Conservation (phyloP, 2,888 invertebrate species). For the Lathronympha strigana region DNA sequence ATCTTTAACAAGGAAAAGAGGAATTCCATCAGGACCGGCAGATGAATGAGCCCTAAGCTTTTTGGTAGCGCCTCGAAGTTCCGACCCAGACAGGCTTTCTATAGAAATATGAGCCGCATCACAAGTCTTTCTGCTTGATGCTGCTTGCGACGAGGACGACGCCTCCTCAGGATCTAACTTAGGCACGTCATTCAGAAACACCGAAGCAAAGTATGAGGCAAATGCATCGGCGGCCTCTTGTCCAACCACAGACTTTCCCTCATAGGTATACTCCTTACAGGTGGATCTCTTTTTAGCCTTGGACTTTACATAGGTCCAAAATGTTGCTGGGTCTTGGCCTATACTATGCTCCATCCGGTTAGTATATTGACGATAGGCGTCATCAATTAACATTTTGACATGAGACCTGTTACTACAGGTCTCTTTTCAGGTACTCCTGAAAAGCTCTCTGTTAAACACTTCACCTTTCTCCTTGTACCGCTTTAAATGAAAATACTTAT, state of each 20-base stretch:
- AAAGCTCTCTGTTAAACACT: constrained; percentile 9
- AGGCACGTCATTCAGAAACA: too few relatives aligned
- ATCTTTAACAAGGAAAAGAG: constrained; percentile 38
- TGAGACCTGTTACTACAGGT: neutral
- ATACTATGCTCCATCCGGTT: constrained; percentile 1
- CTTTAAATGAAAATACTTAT: constrained; percentile 17
- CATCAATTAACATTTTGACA: constrained; percentile 1
- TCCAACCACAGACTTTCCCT: neutral
- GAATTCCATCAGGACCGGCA: constrained; percentile 38
- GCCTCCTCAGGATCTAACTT: too few relatives aligned
- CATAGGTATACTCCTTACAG: neutral
- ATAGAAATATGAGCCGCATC: neutral
- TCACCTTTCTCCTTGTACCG: neutral
- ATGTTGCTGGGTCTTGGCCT: neutral
- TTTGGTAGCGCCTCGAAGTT: constrained; percentile 4
- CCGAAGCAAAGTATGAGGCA: neutral
- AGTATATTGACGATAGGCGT: neutral
- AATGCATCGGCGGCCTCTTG: constrained; percentile 10
- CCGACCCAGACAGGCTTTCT: neutral
- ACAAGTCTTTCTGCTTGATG: neutral
- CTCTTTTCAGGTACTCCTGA: too few relatives aligned
- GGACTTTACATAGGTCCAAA: neutral
- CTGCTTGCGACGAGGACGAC: too few relatives aligned
- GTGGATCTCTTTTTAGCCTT: neutral
- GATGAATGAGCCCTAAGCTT: constrained; percentile 31